phyloP scores from a whole-genome alignment of 2,113 vertebrate genomes.

The Mixornis gularis region DNA sequence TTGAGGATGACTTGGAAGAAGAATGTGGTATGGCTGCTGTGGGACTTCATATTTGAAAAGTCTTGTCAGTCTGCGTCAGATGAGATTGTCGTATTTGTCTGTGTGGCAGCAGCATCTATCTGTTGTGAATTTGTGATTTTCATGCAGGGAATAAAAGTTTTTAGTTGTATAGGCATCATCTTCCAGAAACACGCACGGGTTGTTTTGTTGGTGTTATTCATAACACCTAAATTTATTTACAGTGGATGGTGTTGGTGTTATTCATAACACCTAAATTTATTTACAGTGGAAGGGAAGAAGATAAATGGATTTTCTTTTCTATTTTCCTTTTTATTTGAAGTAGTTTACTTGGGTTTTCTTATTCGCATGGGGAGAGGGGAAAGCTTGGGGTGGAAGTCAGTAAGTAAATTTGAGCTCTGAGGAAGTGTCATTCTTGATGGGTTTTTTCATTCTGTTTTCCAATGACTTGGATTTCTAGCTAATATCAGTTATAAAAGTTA shows the following conservation, averaged over 20 bases:
- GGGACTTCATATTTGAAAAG: background rate
- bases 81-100: background rate
- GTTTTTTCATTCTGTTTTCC: background rate
- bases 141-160: background rate
- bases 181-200: background rate
- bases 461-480: background rate
- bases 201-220: background rate
- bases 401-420: background rate
- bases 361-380: background rate
- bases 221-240: background rate
- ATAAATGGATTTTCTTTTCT: background rate
- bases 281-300: background rate
- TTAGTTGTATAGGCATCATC: background rate
- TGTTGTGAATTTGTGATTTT: background rate
- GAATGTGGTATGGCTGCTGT: background rate
- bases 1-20: background rate
- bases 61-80: background rate
- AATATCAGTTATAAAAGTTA: background rate
- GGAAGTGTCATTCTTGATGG: background rate
- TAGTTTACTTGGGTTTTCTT: background rate
- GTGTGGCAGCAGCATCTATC: accelerated
- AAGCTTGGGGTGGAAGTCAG: background rate
- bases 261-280: background rate
- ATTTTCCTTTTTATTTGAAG: background rate
- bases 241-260: background rate